A percentile compares a stretch with the other conserved stretches of the same genome.
These are phyloP conservation scores for Trissolcus brochymenae DNA, from an alignment of 2,888 invertebrate species.

Conservation along the genomic window DNA sequence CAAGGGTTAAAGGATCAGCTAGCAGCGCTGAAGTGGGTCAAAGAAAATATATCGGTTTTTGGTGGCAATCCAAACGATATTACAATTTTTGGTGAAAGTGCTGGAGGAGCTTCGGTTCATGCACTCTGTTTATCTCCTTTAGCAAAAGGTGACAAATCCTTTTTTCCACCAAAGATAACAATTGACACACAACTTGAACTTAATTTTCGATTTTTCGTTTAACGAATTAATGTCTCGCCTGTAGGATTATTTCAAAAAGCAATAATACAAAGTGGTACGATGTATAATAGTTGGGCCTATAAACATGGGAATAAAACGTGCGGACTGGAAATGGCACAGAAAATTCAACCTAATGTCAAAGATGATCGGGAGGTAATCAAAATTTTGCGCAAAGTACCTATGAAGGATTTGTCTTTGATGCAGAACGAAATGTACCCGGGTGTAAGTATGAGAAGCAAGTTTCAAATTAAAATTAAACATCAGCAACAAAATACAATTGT, in stretches of 20 bases:
- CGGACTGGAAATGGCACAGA: slow-evolving; percentile 5
- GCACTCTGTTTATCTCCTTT: slow-evolving; percentile 31
- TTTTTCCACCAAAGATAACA: background rate
- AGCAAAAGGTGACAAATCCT: slow-evolving; percentile 18
- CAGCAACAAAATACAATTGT: background rate
- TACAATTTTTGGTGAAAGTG: slow-evolving; percentile 38
- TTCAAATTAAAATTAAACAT: no score
- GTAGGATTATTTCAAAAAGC: slow-evolving; percentile 23
- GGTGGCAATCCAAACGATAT: slow-evolving; percentile 34
- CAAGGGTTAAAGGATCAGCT: slow-evolving; percentile 33
- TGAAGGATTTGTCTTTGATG: background rate
- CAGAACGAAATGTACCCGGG: slow-evolving; percentile 10
- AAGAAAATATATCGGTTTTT: slow-evolving; percentile 28
- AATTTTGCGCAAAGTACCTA: slow-evolving; percentile 9
- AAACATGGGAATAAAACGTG: slow-evolving; percentile 12
- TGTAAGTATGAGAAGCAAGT: background rate
- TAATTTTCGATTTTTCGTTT: background rate
- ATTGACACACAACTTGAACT: no score
- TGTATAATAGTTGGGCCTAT: slow-evolving; percentile 26
- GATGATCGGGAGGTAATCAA: slow-evolving; percentile 2
- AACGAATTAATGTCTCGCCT: background rate
- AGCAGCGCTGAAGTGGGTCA: slow-evolving; percentile 20
- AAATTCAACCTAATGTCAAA: slow-evolving; percentile 4
- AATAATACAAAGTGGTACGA: slow-evolving; percentile 24
- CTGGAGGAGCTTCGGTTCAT: slow-evolving; percentile 32